phyloP scores from a whole-genome alignment of 2,113 vertebrate genomes.

The Urocynchramus pylzowi region DNA sequence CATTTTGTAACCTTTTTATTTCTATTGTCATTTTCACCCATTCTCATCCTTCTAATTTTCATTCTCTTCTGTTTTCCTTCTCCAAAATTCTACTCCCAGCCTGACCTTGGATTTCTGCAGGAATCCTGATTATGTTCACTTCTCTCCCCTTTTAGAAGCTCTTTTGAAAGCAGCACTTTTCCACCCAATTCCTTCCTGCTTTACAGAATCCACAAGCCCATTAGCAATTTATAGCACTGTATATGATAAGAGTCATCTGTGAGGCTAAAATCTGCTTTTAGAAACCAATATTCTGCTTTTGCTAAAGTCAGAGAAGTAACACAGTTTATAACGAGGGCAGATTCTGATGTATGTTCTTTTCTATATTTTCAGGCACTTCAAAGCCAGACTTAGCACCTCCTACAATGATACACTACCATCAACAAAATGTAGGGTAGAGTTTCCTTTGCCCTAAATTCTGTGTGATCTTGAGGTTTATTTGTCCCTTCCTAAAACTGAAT shows the following conservation, averaged over 20 bases:
- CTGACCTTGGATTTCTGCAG: conserved; percentile 35
- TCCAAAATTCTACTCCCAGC: neutral
- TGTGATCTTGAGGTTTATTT: neutral
- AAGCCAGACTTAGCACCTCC: conserved; percentile 25
- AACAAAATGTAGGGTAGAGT: neutral
- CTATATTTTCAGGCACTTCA: conserved; percentile 20
- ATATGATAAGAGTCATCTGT: conserved; percentile 20
- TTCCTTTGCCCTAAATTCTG: neutral
- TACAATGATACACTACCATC: neutral
- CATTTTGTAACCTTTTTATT: neutral
- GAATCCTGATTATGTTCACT: neutral
- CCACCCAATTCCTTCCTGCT: conserved; percentile 49
- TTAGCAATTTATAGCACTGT: conserved; percentile 57
- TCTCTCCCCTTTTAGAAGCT: conserved; percentile 5
- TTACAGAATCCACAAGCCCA: conserved; percentile 16
- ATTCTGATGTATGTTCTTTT: conserved; percentile 17
- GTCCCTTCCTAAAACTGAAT: neutral
- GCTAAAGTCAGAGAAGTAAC: neutral
- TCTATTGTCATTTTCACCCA: neutral
- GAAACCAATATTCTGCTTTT: conserved; percentile 35
- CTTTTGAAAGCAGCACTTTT: conserved; percentile 35
- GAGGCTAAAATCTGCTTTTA: conserved; percentile 30
- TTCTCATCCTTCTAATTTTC: neutral
- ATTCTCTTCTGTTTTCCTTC: neutral
- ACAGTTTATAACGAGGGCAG: conserved; percentile 15